Base-by-base conservation (phyloP, 1,140 invertebrate genomes). In the Oryctes rhinoceros region DNA sequence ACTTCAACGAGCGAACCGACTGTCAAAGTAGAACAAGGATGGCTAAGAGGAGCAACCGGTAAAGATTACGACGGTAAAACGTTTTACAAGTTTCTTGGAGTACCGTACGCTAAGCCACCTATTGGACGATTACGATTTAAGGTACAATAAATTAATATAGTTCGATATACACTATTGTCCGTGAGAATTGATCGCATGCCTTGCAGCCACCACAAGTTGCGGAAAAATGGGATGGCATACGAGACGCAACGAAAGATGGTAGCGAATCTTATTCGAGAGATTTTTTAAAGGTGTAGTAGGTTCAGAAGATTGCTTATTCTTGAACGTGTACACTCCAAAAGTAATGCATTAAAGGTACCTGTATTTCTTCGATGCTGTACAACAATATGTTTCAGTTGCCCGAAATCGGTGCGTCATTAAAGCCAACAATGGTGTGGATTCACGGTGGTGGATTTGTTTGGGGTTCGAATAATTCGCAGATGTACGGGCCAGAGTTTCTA, bases 321-420 rank as follows among this genome's bases (percentile, higher is more conserved):
- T 98, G 13, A 97, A 96, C 85, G 91, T 97, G 1, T 95, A 94
- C 85, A 93, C 94, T n/a, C 92, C 93, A 79, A 86, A 87, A 81
- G 88, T 82, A 67, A 67, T 20, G 7, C 4, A 5, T 67, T 67
- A 24, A 67, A 67, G 7, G 24, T n/a, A 67, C 3, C 4, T 35
- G 62, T 3, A 5, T 67, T 20, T 53, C 7, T 39, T 39, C 7
- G 3, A 39, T 39, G 39, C 39, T 39, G 13, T 11, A 53, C 15
- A 6, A 53, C 2, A 53, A 53, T 53, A 53, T 5, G 3, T 81
- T 79, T 13, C 71, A 83, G 79, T 76, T 88, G 71, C 86, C 85
- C 15, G 83, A 80, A 48, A 37, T 30, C 20, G 39, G 13, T 35
- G 47, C 48, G 3, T 44, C 35, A 11, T 85, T 85, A 4, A 80